Conservation (phyloP, 2,888 invertebrate species). For the Schrankia costaestrigalis region DNA sequence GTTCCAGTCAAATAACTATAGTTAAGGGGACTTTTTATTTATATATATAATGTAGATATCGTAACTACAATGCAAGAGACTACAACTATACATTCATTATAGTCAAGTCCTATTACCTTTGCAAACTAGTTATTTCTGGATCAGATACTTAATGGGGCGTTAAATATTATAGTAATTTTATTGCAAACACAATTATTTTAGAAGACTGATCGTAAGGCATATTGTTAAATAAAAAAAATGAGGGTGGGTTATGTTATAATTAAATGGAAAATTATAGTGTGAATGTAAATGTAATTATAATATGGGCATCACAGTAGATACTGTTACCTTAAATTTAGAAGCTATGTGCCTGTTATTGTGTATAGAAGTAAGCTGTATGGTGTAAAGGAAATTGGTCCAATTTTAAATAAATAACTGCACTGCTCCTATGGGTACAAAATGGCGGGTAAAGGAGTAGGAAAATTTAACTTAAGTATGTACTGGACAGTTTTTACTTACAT, state of each 20-base stretch:
- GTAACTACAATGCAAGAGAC: no score
- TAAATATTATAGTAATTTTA: conserved; percentile 38
- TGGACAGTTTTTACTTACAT: no score
- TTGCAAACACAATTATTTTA: conserved; percentile 45
- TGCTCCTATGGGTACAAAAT: no score
- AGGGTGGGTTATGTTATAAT: conserved; percentile 35
- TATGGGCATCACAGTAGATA: conserved; percentile 46
- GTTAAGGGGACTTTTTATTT: no score
- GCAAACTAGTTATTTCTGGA: conserved; percentile 9
- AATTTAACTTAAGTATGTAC: no score
- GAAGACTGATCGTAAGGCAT: conserved; percentile 64
- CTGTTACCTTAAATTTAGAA: conserved; percentile 42
- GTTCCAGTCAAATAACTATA: conserved; percentile 41
- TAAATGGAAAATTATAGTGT: conserved; percentile 37
- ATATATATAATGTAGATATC: no score
- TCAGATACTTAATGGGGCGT: conserved; percentile 17
- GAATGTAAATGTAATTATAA: conserved; percentile 38
- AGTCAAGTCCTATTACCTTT: no score
- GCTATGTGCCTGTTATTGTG: conserved; percentile 40
- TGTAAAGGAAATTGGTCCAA: not conserved
- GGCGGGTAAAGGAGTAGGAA: no score
- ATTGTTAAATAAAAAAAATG: conserved; percentile 40
- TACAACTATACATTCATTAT: no score
- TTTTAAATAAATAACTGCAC: conserved; percentile 1
- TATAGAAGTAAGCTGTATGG: conserved; percentile 2